Base-by-base conservation (phyloP, 2,797 vertebrate genomes). In the Forpus xanthops region DNA sequence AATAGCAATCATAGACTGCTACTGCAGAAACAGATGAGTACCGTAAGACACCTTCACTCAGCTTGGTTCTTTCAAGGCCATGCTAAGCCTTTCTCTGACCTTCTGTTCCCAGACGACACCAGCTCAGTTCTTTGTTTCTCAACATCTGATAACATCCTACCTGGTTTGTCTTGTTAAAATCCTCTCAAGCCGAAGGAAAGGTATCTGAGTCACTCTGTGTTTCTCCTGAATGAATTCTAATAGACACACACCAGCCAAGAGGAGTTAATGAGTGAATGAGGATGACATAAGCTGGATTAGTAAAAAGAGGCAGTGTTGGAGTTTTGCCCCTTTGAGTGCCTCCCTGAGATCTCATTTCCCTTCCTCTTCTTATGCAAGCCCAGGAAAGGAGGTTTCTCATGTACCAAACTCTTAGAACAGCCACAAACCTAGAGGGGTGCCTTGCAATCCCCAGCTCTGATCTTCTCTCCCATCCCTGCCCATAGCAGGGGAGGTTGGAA, bases 291-390 rank as follows among this genome's bases (percentile, higher is more conserved):
- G 0, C 7, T 52, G 66, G 35, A 77, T 96, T 83, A 73, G 60
- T 87, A 93, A 93, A 47, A 68, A 67, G 45, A 94, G 33, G 23
- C 62, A 4, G 13, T 47, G 74, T n/a, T 90, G 88, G 78, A 85
- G 15, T 68, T 91, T 45, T 93, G 91, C 82, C 78, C 27, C 16
- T 83, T 49, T 17, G 56, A 49, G 73, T 72, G 82, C 82, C 82
- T 87, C 94, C 89, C 93, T 58, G 53, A 86, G 42, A 81, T 56
- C 66, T 89, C 61, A 90, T 92, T 93, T 96, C 70, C 47, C 11
- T 95, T 88, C 37, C 62, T 84, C 8, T 30, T 62, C 56, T 92
- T 87, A 45, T 33, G 60, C 82, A 93, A 70, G 52, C 37, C 30
- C 73, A 78, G 70, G 31, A 87, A 78, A 87, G 31, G 58, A 85